Conservation (phyloP, 2,797 vertebrate species). For the Otolemur crassicaudatus region DNA sequence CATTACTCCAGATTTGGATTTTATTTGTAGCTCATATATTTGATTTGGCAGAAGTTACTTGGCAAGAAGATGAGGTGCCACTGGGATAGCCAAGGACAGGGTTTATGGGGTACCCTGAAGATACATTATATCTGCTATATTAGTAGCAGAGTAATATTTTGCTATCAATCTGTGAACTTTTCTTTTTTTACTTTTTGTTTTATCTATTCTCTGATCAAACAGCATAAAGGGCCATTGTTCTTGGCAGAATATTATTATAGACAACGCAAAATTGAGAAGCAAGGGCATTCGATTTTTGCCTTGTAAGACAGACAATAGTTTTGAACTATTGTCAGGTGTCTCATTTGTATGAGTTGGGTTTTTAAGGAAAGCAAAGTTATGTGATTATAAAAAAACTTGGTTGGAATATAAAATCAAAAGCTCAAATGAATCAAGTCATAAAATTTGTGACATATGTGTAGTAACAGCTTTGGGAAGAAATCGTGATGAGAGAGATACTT, state of each 20-base stretch:
- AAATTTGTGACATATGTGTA: not conserved
- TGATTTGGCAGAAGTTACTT: not conserved
- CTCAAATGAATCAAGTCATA: not conserved
- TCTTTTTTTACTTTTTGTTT: not conserved
- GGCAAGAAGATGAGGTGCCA: not conserved
- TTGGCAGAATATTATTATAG: not conserved
- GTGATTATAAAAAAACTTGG: not conserved
- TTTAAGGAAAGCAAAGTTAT: not conserved
- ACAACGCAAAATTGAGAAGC: not conserved
- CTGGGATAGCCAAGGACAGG: not conserved
- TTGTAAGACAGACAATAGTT: not conserved
- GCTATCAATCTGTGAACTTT: not conserved
- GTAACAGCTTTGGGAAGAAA: not conserved
- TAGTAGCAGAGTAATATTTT: not conserved
- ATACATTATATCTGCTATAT: not conserved
- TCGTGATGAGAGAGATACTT: not conserved
- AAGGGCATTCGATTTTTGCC: not conserved
- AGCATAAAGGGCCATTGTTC: not conserved
- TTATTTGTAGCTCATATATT: conserved; percentile 13
- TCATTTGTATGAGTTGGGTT: not conserved
- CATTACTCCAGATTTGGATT: not conserved
- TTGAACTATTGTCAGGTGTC: not conserved
- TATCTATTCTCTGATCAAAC: not conserved
- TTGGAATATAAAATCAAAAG: not conserved
- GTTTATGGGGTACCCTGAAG: not conserved